Evolutionary conservation across 1,140 invertebrate genomes (phyloP).

Genomic region (Rhagoletis zephyria): DNA sequence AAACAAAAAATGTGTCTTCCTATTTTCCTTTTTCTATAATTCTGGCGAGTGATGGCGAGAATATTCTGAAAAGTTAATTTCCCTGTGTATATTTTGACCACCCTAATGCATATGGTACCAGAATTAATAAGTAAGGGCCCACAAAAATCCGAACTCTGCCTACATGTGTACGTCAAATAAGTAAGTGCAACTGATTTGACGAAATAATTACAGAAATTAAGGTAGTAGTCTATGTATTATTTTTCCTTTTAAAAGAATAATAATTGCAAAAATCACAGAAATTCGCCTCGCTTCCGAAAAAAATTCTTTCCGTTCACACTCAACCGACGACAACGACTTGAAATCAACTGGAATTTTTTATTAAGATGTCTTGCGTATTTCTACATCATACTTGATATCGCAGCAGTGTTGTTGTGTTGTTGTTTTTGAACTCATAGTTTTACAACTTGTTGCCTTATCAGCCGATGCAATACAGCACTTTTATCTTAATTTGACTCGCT

Average conservation of each 20-base stretch:
- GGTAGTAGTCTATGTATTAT: not conserved
- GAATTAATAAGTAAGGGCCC: no score
- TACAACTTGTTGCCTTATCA: not conserved
- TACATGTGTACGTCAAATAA: no score
- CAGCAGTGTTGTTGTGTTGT: not conserved
- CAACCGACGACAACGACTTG: constrained; percentile 8
- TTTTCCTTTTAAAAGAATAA: not conserved
- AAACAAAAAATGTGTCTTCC: no score
- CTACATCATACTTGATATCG: not conserved
- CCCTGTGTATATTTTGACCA: no score
- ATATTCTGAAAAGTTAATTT: no score
- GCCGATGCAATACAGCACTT: not conserved
- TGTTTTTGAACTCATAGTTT: not conserved
- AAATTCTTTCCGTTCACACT: not conserved
- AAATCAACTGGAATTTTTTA: not conserved
- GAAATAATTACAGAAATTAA: no score
- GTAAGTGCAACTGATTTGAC: no score
- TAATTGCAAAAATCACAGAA: constrained; percentile 2
- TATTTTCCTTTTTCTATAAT: no score
- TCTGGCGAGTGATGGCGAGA: no score
- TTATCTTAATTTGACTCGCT: not conserved
- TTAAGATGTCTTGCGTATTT: not conserved
- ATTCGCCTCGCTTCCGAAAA: not conserved
- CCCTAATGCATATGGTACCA: no score
- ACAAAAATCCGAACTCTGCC: no score